phyloP scores from a whole-genome alignment of 1,140 invertebrate species.

The Neodiprion pinetum region DNA sequence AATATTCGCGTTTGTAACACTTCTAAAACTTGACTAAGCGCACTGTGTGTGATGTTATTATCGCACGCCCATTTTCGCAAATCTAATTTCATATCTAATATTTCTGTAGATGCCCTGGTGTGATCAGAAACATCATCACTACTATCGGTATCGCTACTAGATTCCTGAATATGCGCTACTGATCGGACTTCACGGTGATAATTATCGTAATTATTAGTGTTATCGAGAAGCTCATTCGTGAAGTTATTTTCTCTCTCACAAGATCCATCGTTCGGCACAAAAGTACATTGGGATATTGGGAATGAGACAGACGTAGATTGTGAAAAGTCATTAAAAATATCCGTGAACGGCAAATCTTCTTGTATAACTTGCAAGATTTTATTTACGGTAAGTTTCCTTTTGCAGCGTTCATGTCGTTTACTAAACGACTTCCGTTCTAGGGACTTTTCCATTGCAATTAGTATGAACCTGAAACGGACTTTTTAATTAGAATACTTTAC shows the following conservation, averaged over 20 bases:
- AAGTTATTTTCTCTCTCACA: not conserved
- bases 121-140: not conserved
- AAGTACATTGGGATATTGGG: not conserved
- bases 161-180: not conserved
- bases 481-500: not conserved
- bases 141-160: not conserved
- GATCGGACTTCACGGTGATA: not conserved
- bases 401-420: not conserved
- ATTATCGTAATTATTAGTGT: not conserved
- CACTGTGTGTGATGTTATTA: not conserved
- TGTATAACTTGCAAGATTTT: not conserved
- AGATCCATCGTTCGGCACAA: not conserved
- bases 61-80: not conserved
- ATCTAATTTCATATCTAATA: not conserved
- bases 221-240: not conserved
- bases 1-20: not conserved
- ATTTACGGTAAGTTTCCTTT: not conserved
- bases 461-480: not conserved
- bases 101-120: not conserved
- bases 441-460: not conserved
- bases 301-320: not conserved
- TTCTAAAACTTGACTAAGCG: not conserved
- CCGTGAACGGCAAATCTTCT: not conserved
- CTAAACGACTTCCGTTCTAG: not conserved
- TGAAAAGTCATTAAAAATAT: not conserved